phyloP scores from a whole-genome alignment of 2,113 vertebrate genomes.

The Okapia johnstoni region DNA sequence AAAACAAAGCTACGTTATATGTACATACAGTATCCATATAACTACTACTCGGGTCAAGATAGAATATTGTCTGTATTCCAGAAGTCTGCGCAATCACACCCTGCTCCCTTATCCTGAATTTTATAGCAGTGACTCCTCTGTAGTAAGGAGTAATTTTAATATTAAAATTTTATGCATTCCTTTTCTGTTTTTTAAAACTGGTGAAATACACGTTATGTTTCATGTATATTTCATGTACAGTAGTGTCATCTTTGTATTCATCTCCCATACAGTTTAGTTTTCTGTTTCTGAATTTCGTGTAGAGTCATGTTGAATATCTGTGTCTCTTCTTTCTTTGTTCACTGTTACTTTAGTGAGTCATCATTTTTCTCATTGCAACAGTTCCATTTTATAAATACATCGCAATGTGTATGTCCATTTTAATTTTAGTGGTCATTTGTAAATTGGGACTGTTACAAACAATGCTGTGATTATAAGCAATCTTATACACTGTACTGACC shows the following conservation, averaged over 20 bases:
- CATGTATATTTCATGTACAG: background rate
- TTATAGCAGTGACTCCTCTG: background rate
- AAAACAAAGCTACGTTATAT: background rate
- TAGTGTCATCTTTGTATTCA: background rate
- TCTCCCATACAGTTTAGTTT: background rate
- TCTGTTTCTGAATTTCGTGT: background rate
- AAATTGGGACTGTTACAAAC: background rate
- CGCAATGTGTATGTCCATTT: background rate
- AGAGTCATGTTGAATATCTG: background rate
- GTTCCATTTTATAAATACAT: background rate
- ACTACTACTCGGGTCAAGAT: background rate
- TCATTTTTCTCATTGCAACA: background rate
- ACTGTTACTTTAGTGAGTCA: background rate
- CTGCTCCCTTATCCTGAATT: background rate
- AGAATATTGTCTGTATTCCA: background rate
- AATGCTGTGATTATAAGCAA: background rate
- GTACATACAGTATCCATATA: background rate
- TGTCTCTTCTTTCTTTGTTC: conserved; percentile 6
- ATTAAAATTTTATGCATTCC: too few relatives aligned
- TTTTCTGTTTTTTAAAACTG: too few relatives aligned
- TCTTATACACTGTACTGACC: background rate
- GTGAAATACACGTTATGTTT: too few relatives aligned
- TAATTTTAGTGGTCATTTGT: background rate
- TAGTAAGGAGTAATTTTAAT: too few relatives aligned
- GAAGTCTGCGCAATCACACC: background rate